Conservation (phyloP, 30 jellyfish, hydroid and myxozoan genomes). For the Pseudorhiza aurosa region DNA sequence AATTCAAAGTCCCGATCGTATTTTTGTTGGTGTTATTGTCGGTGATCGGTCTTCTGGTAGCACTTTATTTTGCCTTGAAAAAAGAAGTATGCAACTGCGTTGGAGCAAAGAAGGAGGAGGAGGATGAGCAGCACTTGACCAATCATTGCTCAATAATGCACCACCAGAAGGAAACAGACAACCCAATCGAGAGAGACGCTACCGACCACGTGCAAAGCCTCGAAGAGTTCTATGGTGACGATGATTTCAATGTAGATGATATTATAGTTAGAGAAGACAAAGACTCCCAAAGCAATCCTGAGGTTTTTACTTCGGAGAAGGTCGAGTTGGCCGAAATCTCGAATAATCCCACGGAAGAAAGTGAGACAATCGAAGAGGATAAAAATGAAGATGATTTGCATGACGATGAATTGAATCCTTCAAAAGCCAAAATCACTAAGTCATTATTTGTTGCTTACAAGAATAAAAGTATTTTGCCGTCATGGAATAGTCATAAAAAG, state of each 20-base stretch:
- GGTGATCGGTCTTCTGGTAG: conserved; percentile 50
- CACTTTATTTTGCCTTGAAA: conserved; percentile 60
- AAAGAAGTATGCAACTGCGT: conserved; percentile 75
- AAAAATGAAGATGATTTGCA: neutral
- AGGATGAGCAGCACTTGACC: conserved; percentile 44
- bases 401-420: neutral
- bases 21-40: conserved; percentile 60
- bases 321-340: neutral
- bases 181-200: neutral
- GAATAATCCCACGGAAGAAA: neutral
- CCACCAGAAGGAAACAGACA: neutral
- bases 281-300: neutral
- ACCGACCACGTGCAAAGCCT: neutral
- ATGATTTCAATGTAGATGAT: conserved; percentile 5
- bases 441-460: conserved; percentile 51
- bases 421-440: conserved; percentile 68
- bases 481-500: conserved; percentile 58
- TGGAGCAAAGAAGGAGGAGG: conserved; percentile 65
- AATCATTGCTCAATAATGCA: neutral
- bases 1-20: conserved; percentile 71
- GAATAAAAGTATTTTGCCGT: conserved; percentile 23
- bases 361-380: conserved; percentile 6
- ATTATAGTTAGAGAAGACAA: neutral
- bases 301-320: neutral
- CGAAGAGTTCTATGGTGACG: neutral